These are phyloP conservation scores for Microtus obscurus DNA, from an alignment of 2,797 vertebrate genomes.

Conservation along the genomic window DNA sequence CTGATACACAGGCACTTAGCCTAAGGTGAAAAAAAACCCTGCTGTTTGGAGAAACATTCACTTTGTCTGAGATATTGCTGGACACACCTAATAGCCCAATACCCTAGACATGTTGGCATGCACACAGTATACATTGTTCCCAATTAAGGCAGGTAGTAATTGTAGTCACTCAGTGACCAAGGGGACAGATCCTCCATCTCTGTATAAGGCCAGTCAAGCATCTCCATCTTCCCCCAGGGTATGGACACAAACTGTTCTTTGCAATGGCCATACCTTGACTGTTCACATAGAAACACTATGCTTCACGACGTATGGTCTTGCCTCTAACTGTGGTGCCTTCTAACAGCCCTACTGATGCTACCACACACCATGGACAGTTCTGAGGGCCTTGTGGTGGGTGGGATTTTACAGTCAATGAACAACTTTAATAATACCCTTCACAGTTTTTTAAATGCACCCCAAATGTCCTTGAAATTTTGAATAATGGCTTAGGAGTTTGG, in stretches of 20 bases:
- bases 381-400: background rate
- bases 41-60: background rate
- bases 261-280: background rate
- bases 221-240: background rate
- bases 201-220: no score
- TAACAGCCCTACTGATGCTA: background rate
- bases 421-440: background rate
- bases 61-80: background rate
- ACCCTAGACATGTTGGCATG: no score
- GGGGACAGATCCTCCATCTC: background rate
- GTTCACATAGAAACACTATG: background rate
- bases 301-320: background rate
- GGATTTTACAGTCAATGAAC: background rate
- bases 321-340: background rate
- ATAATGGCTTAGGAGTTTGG: background rate
- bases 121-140: background rate
- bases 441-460: background rate
- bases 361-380: background rate
- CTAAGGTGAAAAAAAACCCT: background rate
- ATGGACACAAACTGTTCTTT: background rate
- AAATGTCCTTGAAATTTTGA: background rate
- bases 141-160: background rate
- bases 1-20: background rate
- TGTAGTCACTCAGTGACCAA: background rate
- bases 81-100: background rate